Base-by-base conservation (phyloP, 2,888 invertebrate species). In the Perizoma flavofasciatum region DNA sequence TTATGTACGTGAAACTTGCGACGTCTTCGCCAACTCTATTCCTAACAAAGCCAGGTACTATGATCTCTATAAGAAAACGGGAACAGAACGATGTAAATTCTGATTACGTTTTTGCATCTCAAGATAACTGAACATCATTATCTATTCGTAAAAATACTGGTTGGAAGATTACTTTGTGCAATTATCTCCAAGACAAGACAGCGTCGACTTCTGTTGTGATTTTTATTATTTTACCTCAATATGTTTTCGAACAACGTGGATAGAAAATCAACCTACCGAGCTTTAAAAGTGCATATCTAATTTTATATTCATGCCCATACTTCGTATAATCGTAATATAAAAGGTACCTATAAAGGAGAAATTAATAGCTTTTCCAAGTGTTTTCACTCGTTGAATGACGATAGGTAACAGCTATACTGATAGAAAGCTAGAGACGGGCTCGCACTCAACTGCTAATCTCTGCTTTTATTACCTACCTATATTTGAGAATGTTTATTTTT, bases 301-400 rank as follows among this genome's bases (percentile, higher is more conserved):
- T 2, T 22, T 1, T 22, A 22, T 22, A 22, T 22, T 1, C 22
- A 22, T 22, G 22, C 22, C 22, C 22, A 22, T 22, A 41, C n/a
- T 41, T n/a, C n/a, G n/a, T n/a, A n/a, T n/a, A n/a, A n/a, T n/a
- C n/a, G n/a, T n/a, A n/a, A n/a, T n/a, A n/a, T n/a, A n/a, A n/a
- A n/a, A 41, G 4, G n/a, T n/a, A n/a, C 41, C 4, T 6, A 41
- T 22, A 4, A 2, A 5, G 11, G 48, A 46, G 40, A 51, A 54
- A 50, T 50, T 50, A 54, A 45, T 46, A 51, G 51, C 48, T 62
- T 55, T 58, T 58, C 51, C 45, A 49, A 62, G 51, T 39, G 59
- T 51, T 62, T 62, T 58, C 58, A 58, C 58, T 49, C 8, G 49
- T n/a, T 8, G 52, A 48, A 32, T 46, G 43, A 37, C 47, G 47